Evolutionary conservation across 2,797 vertebrate genomes (phyloP), one percentile per base, ranked within the genome.

Genomic region (Salmo trutta): DNA sequence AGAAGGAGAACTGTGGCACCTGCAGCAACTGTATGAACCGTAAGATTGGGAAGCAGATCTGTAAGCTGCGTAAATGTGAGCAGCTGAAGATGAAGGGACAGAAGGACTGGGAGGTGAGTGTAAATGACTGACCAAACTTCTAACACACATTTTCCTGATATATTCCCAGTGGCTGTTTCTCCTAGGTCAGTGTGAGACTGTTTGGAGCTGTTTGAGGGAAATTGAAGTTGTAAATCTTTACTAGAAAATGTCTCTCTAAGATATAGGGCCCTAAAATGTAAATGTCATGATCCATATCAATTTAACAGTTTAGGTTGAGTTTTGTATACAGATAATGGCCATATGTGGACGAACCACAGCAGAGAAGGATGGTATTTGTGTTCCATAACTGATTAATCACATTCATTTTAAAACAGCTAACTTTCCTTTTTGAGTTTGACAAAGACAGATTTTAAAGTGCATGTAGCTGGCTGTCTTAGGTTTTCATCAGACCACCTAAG

Each of bases 41-140:
- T 74, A 95, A 93, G 84, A 96, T 94, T 0, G 92, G 95, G 47
- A 97, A 98, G 82, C 96, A 98, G 90, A 97, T 97, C 90, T 98
- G 97, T 92, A 96, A 94, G 81, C 90, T 96, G 85, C 94, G 97
- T 82, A 98, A 97, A 87, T 98, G 97, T 79, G 93, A 96, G 4
- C 87, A 93, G 71, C 93, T 97, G 79, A 96, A 96, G 90, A 97
- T 91, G 90, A 95, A 88, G 86, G 87, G 75, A 71, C 78, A 64
- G 76, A 78, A 41, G 75, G n/a, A 27, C 24, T 84, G 54, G 68
- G 65, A 78, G 84, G 79, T 36, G 89, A 92, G 82, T 77, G 21
- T 47, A 84, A 75, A 10, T 10, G 0, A 64, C 24, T 24, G 21
- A 64, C 10, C 21, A 64, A 21, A 21, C 59, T 21, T 24, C 2